These are phyloP conservation scores for Urophycis tenuis DNA, from an alignment of 2,797 vertebrate genomes.

Conservation along the genomic window DNA sequence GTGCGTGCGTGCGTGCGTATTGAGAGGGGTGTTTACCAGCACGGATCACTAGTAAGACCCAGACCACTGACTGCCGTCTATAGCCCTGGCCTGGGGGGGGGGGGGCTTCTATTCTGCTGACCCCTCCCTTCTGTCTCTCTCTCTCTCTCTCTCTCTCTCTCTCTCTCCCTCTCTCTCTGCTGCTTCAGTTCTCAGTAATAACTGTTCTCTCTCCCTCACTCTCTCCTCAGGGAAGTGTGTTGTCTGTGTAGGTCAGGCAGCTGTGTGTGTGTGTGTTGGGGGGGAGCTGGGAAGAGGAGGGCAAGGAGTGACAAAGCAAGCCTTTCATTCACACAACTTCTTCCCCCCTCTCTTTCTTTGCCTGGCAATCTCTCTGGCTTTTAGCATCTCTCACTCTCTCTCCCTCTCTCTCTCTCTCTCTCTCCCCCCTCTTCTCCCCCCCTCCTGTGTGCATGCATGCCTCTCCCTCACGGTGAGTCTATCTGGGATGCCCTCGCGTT, in stretches of 20 bases:
- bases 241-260: conserved; percentile 58
- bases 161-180: too few species aligned
- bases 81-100: neutral
- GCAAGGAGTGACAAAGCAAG: conserved; percentile 61
- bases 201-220: too few species aligned
- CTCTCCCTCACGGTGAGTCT: conserved; percentile 32
- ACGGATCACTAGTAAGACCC: neutral
- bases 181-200: too few species aligned
- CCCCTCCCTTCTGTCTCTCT: neutral
- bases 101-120: neutral
- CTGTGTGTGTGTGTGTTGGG: conserved; percentile 41
- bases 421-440: conserved; percentile 4
- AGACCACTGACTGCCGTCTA: neutral
- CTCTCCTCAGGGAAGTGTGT: conserved; percentile 12
- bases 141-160: neutral
- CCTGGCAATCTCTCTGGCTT: conserved; percentile 3
- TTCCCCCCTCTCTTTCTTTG: conserved; percentile 26
- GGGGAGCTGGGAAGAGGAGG: conserved; percentile 21
- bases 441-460: neutral
- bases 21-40: neutral
- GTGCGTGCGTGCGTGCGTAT: too few species aligned
- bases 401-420: conserved; percentile 1
- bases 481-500: conserved; percentile 43
- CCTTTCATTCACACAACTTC: conserved; percentile 61
- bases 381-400: conserved; percentile 9